Percentiles rank a stretch among this genome's conserved stretches.
Conservation (phyloP, 2,113 vertebrate species). For the Pheucticus melanocephalus region DNA sequence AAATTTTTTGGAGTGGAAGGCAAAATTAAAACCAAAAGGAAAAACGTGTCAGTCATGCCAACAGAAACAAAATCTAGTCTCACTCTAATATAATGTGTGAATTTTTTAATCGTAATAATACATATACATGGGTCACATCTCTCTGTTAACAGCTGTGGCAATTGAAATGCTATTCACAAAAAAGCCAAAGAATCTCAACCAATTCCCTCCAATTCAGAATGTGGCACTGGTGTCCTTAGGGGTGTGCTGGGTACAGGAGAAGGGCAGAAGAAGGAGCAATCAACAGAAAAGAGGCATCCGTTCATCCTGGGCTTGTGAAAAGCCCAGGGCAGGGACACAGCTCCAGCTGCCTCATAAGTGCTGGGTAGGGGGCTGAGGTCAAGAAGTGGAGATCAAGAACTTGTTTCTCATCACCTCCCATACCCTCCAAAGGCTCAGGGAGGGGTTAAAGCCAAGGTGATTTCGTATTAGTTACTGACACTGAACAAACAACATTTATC, state of each 20-base stretch:
- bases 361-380: not conserved
- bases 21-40: not conserved
- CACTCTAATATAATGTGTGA: not conserved
- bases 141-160: not conserved
- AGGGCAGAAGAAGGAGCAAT: not conserved
- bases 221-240: not conserved
- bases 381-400: not conserved
- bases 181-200: not conserved
- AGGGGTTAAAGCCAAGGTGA: not conserved
- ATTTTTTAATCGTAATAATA: not conserved
- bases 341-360: not conserved
- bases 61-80: not conserved
- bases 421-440: not conserved
- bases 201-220: not conserved
- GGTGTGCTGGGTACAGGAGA: not conserved
- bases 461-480: not conserved
- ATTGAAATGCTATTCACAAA: not conserved
- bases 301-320: not conserved
- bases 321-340: not conserved
- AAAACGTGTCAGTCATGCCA: not conserved
- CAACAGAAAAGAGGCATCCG: not conserved
- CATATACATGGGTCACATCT: not conserved
- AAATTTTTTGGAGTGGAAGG: not conserved
- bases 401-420: not conserved
- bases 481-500: not conserved